Evolutionary conservation across 2,113 vertebrate species (phyloP), one percentile per base, ranked within the genome.

Genomic region (Grammomys surdaster): DNA sequence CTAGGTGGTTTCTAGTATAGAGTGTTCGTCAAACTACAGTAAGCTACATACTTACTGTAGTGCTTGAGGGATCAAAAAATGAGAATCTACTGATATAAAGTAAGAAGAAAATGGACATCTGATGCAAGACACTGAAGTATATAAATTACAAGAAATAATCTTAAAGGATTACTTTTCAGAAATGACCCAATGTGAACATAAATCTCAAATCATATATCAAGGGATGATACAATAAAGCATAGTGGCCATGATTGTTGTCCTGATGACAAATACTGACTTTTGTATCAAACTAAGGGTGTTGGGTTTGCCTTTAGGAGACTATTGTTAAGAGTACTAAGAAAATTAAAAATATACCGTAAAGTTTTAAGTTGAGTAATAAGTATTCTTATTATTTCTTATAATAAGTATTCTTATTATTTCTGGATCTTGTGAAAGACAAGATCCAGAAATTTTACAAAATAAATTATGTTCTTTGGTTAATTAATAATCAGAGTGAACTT

Each of bases 211-310:
- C 22, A 11, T 60, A 58, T 88, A 28, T 28, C 33, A 89, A 93
- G 16, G 5, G 58, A 17, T 81, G 33, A 51, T 10, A 81, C 7
- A 36, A 81, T 36, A 58, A 20, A 33, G 24, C 48, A 91, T 69
- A 13, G 48, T 67, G 60, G 40, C 58, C 88, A 36, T n/a, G 0
- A 5, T 22, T 77, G 12, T 28, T 93, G 33, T 43, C 26, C 2
- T 46, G 7, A 91, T 48, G 58, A 56, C 56, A 92, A 70, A 91
- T 82, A 91, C 22, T 86, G 51, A 70, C n/a, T 56, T 56, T 56
- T 56, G 54, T 56, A 36, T 67, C 87, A 94, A 95, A 93, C 82
- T 73, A 46, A 89, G 90, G 78, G 36, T 40, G 28, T 76, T 76
- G 3, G 28, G 9, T 28, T 95, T 77, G 40, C 24, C 33, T 69